These are phyloP conservation scores for Sinocyclocheilus anshuiensis DNA, from an alignment of 2,113 vertebrate genomes.

Conservation along the genomic window DNA sequence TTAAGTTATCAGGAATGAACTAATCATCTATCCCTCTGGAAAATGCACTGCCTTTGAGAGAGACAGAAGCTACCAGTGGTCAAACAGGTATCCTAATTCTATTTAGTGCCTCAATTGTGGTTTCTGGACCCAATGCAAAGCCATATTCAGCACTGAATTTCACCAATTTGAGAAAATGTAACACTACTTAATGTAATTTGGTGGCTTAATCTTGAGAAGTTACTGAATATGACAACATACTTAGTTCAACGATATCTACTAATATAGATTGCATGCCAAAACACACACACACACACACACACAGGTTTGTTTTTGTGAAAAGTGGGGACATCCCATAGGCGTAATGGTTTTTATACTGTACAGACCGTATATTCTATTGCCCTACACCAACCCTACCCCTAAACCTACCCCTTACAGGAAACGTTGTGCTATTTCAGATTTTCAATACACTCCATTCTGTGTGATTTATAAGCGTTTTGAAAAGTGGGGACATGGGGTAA, in stretches of 20 bases:
- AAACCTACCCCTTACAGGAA: too few species aligned
- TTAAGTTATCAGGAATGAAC: neutral
- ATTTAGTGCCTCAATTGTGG: neutral
- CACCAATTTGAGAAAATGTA: neutral
- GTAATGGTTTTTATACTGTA: too few species aligned
- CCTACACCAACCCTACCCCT: too few species aligned
- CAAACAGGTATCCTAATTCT: neutral
- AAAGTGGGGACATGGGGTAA: too few species aligned
- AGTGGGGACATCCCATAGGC: too few species aligned
- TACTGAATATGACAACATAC: neutral
- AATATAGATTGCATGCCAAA: slow-evolving; percentile 21
- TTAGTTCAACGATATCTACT: neutral
- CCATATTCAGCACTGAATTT: neutral
- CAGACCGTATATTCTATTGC: too few species aligned
- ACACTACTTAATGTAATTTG: neutral
- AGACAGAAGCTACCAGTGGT: neutral
- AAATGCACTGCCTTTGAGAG: neutral
- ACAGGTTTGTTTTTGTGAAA: too few species aligned
- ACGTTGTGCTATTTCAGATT: too few species aligned
- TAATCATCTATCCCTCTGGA: neutral
- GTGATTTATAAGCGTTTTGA: too few species aligned
- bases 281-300: slow-evolving; percentile 13
- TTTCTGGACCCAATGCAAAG: neutral
- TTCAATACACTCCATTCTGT: too few species aligned
- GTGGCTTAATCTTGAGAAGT: neutral